Percentiles rank a stretch among this genome's conserved stretches.
Conservation (phyloP, 2,888 invertebrate species). For the Drosophila flavopinicola region DNA sequence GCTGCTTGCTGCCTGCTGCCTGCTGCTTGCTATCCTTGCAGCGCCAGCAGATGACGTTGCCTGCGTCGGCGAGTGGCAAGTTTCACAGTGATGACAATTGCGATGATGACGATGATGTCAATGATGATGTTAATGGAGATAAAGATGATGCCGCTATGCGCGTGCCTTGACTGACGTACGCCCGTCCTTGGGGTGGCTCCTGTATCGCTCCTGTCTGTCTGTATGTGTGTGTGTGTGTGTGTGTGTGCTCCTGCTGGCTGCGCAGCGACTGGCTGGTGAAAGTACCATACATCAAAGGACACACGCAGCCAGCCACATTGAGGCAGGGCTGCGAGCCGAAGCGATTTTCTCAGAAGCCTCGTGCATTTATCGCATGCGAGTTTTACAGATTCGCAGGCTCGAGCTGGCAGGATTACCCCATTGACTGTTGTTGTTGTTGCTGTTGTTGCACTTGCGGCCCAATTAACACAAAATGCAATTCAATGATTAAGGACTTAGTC, state of each 20-base stretch:
- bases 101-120: constrained; percentile 20
- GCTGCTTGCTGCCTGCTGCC: constrained; percentile 40
- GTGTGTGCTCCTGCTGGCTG: constrained; percentile 53
- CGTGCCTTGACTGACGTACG: constrained; percentile 67
- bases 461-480: constrained; percentile 62
- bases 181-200: constrained; percentile 67
- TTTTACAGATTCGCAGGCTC: background rate
- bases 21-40: constrained; percentile 57
- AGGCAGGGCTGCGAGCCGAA: constrained; percentile 66
- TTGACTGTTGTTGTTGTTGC: constrained; percentile 48
- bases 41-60: constrained; percentile 25
- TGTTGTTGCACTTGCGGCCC: constrained; percentile 51
- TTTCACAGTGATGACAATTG: constrained; percentile 16
- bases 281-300: constrained; percentile 72
- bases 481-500: constrained; percentile 51
- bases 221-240: constrained; percentile 1
- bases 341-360: constrained; percentile 19
- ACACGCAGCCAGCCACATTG: constrained; percentile 57
- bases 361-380: constrained; percentile 71
- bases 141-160: constrained; percentile 72
- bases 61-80: constrained; percentile 16
- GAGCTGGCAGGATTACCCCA: background rate
- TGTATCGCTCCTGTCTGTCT: constrained; percentile 2
- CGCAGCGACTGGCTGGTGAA: constrained; percentile 73
- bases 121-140: constrained; percentile 26